Base-by-base conservation (phyloP, 2,797 vertebrate genomes). In the Hyperoplus lanceolatus region DNA sequence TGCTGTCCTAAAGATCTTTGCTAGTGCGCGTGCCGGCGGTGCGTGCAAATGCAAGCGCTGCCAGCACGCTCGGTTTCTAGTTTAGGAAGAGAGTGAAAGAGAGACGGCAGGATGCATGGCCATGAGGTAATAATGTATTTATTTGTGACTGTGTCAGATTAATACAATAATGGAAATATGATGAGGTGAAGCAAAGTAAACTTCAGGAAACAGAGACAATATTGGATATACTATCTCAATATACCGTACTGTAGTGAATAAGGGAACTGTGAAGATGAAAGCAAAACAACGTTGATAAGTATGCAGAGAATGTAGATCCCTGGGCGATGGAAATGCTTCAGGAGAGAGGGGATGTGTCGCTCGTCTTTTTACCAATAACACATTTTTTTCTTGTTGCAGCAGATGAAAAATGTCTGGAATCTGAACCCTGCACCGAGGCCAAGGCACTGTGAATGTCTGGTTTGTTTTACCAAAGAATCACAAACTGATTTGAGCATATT, bases 401-500 rank as follows among this genome's bases (percentile, higher is more conserved):
- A 65, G 45, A 18, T 62, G 48, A 82, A 79, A 71, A 77, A 89
- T 79, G 77, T 77, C 16, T 73, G 80, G 76, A 73, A 83, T 85
- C 70, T 61, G 66, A 87, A 54, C 16, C 36, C 70, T 75, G 18
- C n/a, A 29, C 36, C 16, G 6, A 4, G 8, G 49, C 42, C n/a
- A 66, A 73, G 61, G 50, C 2, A 38, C 70, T 73, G 42, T 18
- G 21, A 18, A 50, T 8, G 13, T 81, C 68, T 66, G 43, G 38
- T 49, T 75, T 48, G 66, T 29, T 16, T 63, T 41, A 18, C 51
- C 53, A 2, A 7, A 63, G 29, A 68, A 14, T 39, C 18, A 21
- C 29, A 39, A 65, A 13, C 43, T n/a, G 5, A 69, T 29, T 14
- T 41, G 4, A 13, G 57, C 2, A 56, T n/a, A 15, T 70, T 49